Conservation (phyloP, 2,797 vertebrate species). For the Eremophila alpestris region DNA sequence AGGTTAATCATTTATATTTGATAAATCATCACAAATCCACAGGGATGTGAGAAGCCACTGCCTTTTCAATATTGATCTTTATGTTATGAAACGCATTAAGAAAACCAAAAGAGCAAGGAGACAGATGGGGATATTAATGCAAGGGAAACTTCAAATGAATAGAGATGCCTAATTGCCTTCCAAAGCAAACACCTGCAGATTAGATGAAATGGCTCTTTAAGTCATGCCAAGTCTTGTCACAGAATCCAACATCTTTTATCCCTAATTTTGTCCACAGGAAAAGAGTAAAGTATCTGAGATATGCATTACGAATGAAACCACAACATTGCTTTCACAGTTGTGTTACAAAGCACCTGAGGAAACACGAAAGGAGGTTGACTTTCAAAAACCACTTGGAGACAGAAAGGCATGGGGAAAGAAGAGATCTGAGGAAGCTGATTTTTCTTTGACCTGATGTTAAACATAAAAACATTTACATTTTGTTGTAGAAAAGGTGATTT, state of each 20-base stretch:
- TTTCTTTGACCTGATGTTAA: background rate
- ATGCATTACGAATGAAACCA: background rate
- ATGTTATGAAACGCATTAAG: background rate
- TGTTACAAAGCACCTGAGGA: background rate
- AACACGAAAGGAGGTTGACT: background rate
- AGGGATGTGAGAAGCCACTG: background rate
- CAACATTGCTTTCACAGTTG: background rate
- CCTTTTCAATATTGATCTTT: constrained; percentile 1
- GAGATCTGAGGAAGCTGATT: background rate
- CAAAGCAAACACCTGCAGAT: constrained; percentile 5
- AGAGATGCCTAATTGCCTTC: background rate
- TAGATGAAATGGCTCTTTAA: background rate
- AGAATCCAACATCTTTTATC: background rate
- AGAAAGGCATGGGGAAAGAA: background rate
- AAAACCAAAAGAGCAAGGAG: background rate
- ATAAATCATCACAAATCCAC: background rate
- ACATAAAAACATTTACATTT: background rate
- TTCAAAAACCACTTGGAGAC: background rate
- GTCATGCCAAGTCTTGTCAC: background rate
- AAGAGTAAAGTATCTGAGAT: background rate
- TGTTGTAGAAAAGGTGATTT: background rate
- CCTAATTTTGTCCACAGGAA: background rate
- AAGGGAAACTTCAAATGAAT: background rate
- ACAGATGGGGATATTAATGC: background rate
- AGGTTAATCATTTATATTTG: background rate